phyloP scores from a whole-genome alignment of 2,113 vertebrate species.

The Meles meles region DNA sequence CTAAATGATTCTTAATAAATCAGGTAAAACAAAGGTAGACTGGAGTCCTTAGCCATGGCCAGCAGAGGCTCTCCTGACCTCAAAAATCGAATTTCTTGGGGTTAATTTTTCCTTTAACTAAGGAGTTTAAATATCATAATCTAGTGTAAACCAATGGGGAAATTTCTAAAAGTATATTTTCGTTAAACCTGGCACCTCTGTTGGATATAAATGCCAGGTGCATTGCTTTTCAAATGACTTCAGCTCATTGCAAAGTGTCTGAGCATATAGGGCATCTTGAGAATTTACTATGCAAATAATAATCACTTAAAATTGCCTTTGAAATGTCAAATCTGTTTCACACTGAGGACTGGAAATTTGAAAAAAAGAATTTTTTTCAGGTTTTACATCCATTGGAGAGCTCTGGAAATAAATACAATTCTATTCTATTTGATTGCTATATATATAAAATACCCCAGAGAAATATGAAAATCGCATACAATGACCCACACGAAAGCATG shows the following conservation, averaged over 20 bases:
- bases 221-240: constrained; percentile 56
- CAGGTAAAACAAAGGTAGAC: background rate
- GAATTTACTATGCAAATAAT: constrained; percentile 68
- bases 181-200: constrained; percentile 22
- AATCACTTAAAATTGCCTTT: constrained; percentile 65
- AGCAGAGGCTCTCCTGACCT: background rate
- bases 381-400: constrained; percentile 21
- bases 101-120: background rate
- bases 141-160: background rate
- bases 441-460: background rate
- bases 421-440: constrained; percentile 12
- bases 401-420: constrained; percentile 50
- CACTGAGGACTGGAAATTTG: constrained; percentile 15
- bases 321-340: constrained; percentile 70
- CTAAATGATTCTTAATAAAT: constrained; percentile 58
- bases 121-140: constrained; percentile 3
- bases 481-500: background rate
- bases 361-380: constrained; percentile 19
- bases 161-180: constrained; percentile 25
- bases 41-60: fast-evolving
- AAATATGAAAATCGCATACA: background rate
- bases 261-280: constrained; percentile 47
- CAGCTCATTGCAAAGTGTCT: constrained; percentile 44
- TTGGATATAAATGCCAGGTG: constrained; percentile 57
- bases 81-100: background rate